Evolutionary conservation across 2,113 vertebrate genomes (phyloP), one percentile per base, ranked within the genome.

Genomic region (Fukomys damarensis): DNA sequence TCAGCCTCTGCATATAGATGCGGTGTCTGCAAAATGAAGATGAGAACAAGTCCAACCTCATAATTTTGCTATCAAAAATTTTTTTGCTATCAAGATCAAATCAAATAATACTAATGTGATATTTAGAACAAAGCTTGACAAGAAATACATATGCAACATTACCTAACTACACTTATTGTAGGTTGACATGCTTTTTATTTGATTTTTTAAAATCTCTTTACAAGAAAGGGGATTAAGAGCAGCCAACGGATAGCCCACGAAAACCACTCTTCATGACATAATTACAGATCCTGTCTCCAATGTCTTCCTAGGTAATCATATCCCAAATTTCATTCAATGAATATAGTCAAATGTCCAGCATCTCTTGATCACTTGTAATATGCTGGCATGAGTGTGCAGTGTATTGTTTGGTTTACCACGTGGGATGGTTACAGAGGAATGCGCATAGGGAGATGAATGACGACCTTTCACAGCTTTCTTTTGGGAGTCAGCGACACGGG

Each of bases 381-480:
- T 3, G 12, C 10, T 41, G 2, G n/a, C 20, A 11, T 68, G 52
- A 85, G 81, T 12, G 52, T 80, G 32, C 54, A 87, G 38, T 38
- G 1, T 3, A n/a, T 32, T 28, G 4, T 54, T 35, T 49, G 49
- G 58, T 41, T 12, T 89, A 56, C 26, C 28, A 63, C 49, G 8
- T 30, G 35, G 4, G 16, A 52, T 38, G 81, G 63, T 92, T 81
- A 79, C n/a, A 81, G 59, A 72, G 10, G 2, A 58, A 0, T n/a
- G 32, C 26, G 6, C 0, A 0, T 0, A 32, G 3, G 32, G 8
- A 97, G 46, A 5, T 4, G 20, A 74, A 6, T 46, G 30, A 5
- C 4, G 20, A 28, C 3, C 10, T 30, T 1, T 2, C 13, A 2
- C 24, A 26, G 4, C 5, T 5, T 61, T 90, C 49, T 3, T 56